These are phyloP conservation scores for Tricholauxania praeusta DNA, from an alignment of 2,888 invertebrate genomes.

Conservation along the genomic window DNA sequence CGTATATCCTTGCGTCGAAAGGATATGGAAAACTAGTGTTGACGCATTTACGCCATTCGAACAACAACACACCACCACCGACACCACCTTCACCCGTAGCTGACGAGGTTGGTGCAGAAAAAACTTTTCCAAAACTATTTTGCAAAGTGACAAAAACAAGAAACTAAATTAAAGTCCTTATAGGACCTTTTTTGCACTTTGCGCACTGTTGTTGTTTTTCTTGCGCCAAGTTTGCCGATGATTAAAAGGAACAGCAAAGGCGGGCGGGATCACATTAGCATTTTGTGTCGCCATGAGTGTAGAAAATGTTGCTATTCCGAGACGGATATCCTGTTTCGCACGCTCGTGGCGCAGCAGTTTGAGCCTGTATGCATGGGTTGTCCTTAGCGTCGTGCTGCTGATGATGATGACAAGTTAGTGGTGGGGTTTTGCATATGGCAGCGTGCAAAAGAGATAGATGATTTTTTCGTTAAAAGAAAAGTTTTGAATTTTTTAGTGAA, in stretches of 20 bases:
- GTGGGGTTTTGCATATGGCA: not conserved
- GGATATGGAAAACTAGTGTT: constrained; percentile 29
- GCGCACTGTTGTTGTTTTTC: not conserved
- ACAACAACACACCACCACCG: not conserved
- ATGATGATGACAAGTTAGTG: not conserved
- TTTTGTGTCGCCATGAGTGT: constrained; percentile 49
- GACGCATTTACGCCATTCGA: constrained; percentile 21
- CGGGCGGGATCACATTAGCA: constrained; percentile 38
- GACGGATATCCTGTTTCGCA: constrained; percentile 61
- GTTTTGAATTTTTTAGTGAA: constrained; percentile 63
- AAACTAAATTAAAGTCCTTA: constrained; percentile 33
- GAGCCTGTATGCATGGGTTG: constrained; percentile 17
- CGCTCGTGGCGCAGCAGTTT: constrained; percentile 15
- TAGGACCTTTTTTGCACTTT: constrained; percentile 20
- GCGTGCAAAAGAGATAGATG: no score
- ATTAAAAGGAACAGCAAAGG: constrained; percentile 56
- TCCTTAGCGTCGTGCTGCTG: not conserved
- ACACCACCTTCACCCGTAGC: not conserved
- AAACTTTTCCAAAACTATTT: constrained; percentile 38
- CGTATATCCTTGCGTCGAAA: constrained; percentile 13
- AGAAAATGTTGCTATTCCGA: constrained; percentile 64
- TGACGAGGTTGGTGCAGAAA: not conserved
- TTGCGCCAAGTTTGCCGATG: constrained; percentile 58
- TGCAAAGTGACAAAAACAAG: constrained; percentile 33
- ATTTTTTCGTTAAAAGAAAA: constrained; percentile 44